phyloP scores from a whole-genome alignment of 2,888 invertebrate genomes.

The Cryptocephalus primarius region DNA sequence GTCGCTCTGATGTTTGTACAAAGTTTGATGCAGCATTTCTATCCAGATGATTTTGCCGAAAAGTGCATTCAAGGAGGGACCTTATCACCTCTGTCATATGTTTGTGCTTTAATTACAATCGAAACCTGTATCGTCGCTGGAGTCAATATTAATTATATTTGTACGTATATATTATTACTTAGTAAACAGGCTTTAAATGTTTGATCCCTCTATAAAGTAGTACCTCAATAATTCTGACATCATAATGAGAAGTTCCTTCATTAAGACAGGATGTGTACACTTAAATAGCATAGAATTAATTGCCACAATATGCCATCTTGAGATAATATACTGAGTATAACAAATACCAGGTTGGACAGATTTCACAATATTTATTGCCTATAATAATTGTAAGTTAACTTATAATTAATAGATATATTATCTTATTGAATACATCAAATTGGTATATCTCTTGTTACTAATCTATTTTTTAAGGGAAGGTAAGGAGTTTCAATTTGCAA shows the following conservation, averaged over 20 bases:
- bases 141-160: conserved; percentile 44
- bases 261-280: no score
- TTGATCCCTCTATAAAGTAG: not conserved
- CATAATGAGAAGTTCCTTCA: no score
- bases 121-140: conserved; percentile 41
- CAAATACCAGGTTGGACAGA: no score
- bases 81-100: conserved; percentile 47
- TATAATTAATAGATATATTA: no score
- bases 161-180: conserved; percentile 30
- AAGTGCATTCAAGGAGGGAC: conserved; percentile 41
- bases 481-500: conserved; percentile 47
- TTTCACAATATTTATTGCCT: no score
- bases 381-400: no score
- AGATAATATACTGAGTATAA: no score
- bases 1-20: conserved; percentile 44
- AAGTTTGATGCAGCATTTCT: conserved; percentile 46
- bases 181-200: not conserved
- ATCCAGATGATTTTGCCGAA: conserved; percentile 40
- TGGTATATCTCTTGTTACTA: no score
- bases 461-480: conserved; percentile 40
- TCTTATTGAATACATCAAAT: no score
- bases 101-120: conserved; percentile 42
- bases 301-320: no score
- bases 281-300: no score
- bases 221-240: no score